Conservation (phyloP, 2,113 vertebrate genomes). For the Tetraodon nigroviridis region DNA sequence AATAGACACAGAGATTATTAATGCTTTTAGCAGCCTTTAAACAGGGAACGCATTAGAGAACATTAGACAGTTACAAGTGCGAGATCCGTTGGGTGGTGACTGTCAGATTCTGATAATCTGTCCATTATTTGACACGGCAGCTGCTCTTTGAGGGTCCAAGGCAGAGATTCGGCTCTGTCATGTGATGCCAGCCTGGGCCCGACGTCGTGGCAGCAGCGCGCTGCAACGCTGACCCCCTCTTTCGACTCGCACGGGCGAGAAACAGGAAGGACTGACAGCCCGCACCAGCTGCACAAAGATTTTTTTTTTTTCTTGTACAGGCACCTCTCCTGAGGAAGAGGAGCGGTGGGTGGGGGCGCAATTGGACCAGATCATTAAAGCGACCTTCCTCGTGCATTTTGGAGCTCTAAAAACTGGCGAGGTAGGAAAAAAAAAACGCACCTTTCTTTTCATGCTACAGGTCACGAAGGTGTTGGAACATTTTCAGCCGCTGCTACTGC, state of each 20-base stretch:
- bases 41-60: constrained; percentile 22
- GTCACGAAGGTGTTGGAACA: no score
- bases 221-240: constrained; percentile 33
- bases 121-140: constrained; percentile 45
- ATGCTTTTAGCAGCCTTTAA: constrained; percentile 36
- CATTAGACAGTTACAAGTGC: constrained; percentile 25
- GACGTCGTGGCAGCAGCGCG: constrained; percentile 22
- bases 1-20: constrained; percentile 49
- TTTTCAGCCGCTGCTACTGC: no score
- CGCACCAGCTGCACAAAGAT: constrained; percentile 74
- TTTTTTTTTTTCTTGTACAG: constrained; percentile 68
- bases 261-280: constrained; percentile 68
- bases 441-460: constrained; percentile 7
- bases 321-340: constrained; percentile 41
- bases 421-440: neutral
- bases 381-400: neutral
- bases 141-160: constrained; percentile 53
- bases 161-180: constrained; percentile 37
- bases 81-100: constrained; percentile 12
- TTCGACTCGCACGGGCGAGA: constrained; percentile 2
- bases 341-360: neutral
- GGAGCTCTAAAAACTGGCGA: neutral
- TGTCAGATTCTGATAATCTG: constrained; percentile 48
- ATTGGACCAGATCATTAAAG: neutral
- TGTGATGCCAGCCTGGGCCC: constrained; percentile 43